Conservation (phyloP, 1,140 invertebrate species). For the Scaptomyza hsui region DNA sequence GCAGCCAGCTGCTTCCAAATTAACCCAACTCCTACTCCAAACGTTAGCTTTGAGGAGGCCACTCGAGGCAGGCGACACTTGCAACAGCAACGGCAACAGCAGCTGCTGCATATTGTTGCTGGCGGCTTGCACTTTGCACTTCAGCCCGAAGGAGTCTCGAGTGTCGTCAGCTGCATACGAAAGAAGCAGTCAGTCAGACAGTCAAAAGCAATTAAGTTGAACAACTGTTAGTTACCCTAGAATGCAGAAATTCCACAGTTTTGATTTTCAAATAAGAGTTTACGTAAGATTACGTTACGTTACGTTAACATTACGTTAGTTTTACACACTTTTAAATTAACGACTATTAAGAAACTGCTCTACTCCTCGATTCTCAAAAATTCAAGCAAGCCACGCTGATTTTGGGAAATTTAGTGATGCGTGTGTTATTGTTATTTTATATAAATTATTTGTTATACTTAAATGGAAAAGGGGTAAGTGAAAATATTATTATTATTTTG, state of each 20-base stretch:
- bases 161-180: slow-evolving; percentile 39
- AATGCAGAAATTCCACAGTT: neutral
- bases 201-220: neutral
- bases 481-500: too few relatives aligned
- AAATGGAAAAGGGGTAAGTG: too few relatives aligned
- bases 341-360: too few relatives aligned
- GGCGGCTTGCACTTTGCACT: slow-evolving; percentile 73
- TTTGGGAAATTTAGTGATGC: too few relatives aligned
- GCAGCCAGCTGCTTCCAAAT: slow-evolving; percentile 75
- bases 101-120: slow-evolving; percentile 53
- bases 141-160: slow-evolving; percentile 59
- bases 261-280: too few relatives aligned
- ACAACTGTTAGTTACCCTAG: slow-evolving; percentile 12
- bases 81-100: slow-evolving; percentile 33
- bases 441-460: too few relatives aligned
- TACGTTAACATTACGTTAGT: too few relatives aligned
- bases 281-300: too few relatives aligned
- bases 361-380: too few relatives aligned
- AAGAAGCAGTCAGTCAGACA: neutral
- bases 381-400: too few relatives aligned
- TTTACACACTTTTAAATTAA: too few relatives aligned
- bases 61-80: slow-evolving; percentile 71
- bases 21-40: slow-evolving; percentile 51
- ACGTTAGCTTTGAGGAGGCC: slow-evolving; percentile 44
- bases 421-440: too few relatives aligned